Evolutionary conservation across 2,888 invertebrate genomes (phyloP), one percentile per base, ranked within the genome.

Genomic region (Keiferia lycopersicella): DNA sequence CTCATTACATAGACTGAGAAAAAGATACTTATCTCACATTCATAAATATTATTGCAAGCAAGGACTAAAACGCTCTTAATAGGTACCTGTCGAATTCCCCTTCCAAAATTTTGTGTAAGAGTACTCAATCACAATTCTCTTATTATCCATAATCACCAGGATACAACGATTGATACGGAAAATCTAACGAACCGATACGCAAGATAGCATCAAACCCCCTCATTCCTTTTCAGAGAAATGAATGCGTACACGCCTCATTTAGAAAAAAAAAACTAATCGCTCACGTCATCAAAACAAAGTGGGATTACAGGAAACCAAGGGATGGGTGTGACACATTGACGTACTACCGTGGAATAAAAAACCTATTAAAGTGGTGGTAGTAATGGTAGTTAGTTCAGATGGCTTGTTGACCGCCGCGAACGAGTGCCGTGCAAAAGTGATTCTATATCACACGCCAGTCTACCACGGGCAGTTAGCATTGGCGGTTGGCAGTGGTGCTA

Each of bases 251-350:
- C 51, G 51, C 51, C n/a, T 53, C 22, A 22, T 53, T 26, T 26
- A 53, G 3, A 53, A 22, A 22, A 20, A 51, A 51, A 12, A 14
- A 14, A 26, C 22, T 22, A 14, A 4, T 26, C 64, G 53, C 59
- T 66, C 56, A 66, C 63, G 59, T n/a, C 62, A 61, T 16, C 18
- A 61, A 53, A 62, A 58, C 62, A 61, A 61, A 59, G 38, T 30
- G 57, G 38, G 45, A 58, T 67, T 59, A 63, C 50, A 50, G 62
- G 64, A 69, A 67, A 67, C 39, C 56, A 68, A 64, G 67, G 68
- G 57, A 61, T 61, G 10, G 3, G 34, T 10, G 34, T 34, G 62
- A 61, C 66, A 66, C 63, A 69, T 64, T 69, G 69, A 67, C 71
- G 69, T 53, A 63, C 67, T 6, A 16, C 45, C 45, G 16, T 16